Base-by-base conservation (phyloP, 2,113 vertebrate species). In the Tetraodon nigroviridis region DNA sequence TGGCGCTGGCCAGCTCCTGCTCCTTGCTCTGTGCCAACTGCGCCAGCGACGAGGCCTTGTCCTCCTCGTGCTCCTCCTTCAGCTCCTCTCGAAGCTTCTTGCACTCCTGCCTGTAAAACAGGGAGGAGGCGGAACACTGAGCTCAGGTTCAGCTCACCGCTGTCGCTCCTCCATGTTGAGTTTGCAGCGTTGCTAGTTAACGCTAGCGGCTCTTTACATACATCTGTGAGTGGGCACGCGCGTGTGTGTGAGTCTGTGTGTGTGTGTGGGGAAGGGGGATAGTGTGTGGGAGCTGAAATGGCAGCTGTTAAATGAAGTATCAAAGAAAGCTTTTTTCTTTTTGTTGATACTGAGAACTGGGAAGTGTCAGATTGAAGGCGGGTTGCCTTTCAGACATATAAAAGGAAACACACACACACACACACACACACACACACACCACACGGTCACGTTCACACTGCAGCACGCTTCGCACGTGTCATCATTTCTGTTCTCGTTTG, bases 51-150 rank as follows among this genome's bases (percentile, higher is more conserved):
- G 90, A 79, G 41, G 91, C 92, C 79, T 97, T 98, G 83, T 96
- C 92, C 57, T 98, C 95, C 75, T 93, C 93, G 21, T 98, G 94
- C 47, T 95, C 94, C 79, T 95, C 91, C 45, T 87, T 90, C 80
- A 99, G 87, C 85, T 98, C 95, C 82, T 97, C 95, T 1, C 94
- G 93, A 17, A 99, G 92, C 80, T 97, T 97, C 88, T 91, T 94
- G 82, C 95, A 98, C 81, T 99, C 95, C 82, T 97, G 94, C 84
- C 97, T 99, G 58, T 50, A 74, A 74, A 22, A 41, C 52, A 44
- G 19, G 27, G 50, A 46, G 6, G 24, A 8, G 41, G 44, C 59
- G 20, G 45, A 7, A 54, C 13, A 13, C 15, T 27, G 2, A 27
- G 5, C 3, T 27, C 24, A 27, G 24, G 24, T 27, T 27, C 24